phyloP scores from a whole-genome alignment of 2,797 vertebrate genomes.

The Gallirallus australis region DNA sequence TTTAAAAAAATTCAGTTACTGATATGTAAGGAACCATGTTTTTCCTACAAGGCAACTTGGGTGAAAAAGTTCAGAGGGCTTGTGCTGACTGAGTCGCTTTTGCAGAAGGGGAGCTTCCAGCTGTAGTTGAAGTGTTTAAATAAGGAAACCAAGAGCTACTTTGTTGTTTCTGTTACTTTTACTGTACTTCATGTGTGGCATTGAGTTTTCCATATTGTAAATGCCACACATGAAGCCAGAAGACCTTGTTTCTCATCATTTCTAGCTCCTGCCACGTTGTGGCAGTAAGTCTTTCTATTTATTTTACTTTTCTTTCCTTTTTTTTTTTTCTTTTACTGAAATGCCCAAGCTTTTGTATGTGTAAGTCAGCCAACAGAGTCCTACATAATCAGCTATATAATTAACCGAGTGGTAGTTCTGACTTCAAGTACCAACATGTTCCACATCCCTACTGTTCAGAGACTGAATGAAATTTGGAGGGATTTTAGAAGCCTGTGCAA shows the following conservation, averaged over 20 bases:
- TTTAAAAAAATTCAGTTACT: slow-evolving; percentile 30
- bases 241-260: slow-evolving; percentile 55
- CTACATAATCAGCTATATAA: slow-evolving; percentile 50
- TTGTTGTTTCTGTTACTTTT: slow-evolving; percentile 66
- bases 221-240: slow-evolving; percentile 72
- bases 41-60: slow-evolving; percentile 45
- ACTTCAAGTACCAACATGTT: slow-evolving; percentile 32
- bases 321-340: slow-evolving; percentile 36
- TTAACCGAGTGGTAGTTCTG: slow-evolving; percentile 47
- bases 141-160: slow-evolving; percentile 74
- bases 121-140: slow-evolving; percentile 74
- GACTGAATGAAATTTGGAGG: not conserved
- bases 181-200: slow-evolving; percentile 76
- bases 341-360: slow-evolving; percentile 30
- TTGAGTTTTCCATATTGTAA: slow-evolving; percentile 58
- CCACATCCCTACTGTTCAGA: not conserved
- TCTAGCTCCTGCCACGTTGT: slow-evolving; percentile 40
- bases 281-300: slow-evolving; percentile 51
- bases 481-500: not conserved
- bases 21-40: slow-evolving; percentile 12
- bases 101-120: slow-evolving; percentile 68
- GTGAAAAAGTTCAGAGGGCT: slow-evolving; percentile 49
- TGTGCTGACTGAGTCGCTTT: slow-evolving; percentile 74
- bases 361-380: not conserved
- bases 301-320: slow-evolving; percentile 37